Evolutionary conservation across 2,888 invertebrate species (phyloP).

Genomic region (Coelinius sp.): DNA sequence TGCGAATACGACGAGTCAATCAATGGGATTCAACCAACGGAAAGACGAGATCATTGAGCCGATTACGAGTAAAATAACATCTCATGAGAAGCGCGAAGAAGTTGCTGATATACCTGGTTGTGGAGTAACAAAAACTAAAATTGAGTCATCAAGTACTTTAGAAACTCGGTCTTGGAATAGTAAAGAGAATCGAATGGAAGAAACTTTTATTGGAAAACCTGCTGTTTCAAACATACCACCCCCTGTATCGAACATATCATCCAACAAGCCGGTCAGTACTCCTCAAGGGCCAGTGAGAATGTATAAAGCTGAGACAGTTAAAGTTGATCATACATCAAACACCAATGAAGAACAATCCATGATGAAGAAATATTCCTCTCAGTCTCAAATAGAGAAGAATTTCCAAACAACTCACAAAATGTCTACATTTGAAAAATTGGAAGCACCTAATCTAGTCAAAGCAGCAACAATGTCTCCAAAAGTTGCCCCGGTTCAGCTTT

Average conservation of each 20-base stretch:
- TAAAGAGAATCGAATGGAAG: constrained; percentile 56
- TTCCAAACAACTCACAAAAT: constrained; percentile 61
- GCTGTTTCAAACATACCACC: too few species aligned
- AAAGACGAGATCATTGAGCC: constrained; percentile 64
- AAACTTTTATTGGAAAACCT: constrained; percentile 54
- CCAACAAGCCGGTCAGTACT: constrained; percentile 49
- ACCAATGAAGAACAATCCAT: constrained; percentile 66
- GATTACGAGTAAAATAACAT: constrained; percentile 61
- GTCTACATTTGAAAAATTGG: constrained; percentile 68
- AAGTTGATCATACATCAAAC: constrained; percentile 67
- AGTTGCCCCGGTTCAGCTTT: constrained; percentile 42
- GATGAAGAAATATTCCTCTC: constrained; percentile 63
- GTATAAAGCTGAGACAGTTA: constrained; percentile 70
- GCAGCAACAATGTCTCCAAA: constrained; percentile 61
- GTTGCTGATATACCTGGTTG: constrained; percentile 61
- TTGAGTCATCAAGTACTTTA: constrained; percentile 62
- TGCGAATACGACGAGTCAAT: not conserved
- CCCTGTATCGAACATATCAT: constrained; percentile 36
- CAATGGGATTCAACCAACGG: constrained; percentile 39
- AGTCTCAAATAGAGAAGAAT: constrained; percentile 59
- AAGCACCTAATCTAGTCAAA: constrained; percentile 72
- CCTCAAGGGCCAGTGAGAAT: constrained; percentile 64
- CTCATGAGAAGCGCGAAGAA: constrained; percentile 60
- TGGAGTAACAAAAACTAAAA: constrained; percentile 61
- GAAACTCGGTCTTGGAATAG: constrained; percentile 65